A percentile compares a stretch with the other conserved stretches of the same genome.
These are phyloP conservation scores for Epinephelus lanceolatus DNA, from an alignment of 2,113 vertebrate species.

Conservation along the genomic window DNA sequence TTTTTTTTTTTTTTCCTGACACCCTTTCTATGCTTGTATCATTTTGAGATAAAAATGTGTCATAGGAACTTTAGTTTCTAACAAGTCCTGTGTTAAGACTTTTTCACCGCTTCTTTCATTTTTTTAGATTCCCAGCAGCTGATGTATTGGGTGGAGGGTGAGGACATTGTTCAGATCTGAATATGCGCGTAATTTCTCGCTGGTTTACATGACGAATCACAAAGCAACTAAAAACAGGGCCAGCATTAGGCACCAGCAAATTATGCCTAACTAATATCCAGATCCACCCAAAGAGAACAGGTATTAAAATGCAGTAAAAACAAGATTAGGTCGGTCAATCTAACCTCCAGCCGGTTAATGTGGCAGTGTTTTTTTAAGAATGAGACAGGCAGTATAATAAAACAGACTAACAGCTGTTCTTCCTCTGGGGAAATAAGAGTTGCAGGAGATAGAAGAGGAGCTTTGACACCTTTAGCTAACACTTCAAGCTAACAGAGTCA, in stretches of 20 bases:
- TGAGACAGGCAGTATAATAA: constrained; percentile 18
- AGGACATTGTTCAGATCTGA: not conserved
- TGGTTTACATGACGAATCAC: not conserved
- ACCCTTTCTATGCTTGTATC: not conserved
- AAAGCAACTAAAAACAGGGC: not conserved
- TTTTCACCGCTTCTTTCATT: not conserved
- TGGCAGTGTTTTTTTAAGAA: constrained; percentile 3
- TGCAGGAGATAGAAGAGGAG: constrained; percentile 23
- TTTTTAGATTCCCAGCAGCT: not conserved
- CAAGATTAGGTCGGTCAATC: constrained; percentile 26
- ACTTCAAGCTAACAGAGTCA: constrained; percentile 32
- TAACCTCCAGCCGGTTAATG: constrained; percentile 10
- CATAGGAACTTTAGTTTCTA: not conserved
- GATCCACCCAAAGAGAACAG: constrained; percentile 11
- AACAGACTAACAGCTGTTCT: constrained; percentile 3
- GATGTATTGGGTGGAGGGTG: not conserved
- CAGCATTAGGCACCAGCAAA: not conserved
- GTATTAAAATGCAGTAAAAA: constrained; percentile 40
- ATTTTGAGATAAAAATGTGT: not conserved
- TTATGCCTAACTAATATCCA: constrained; percentile 4
- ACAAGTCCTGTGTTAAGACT: no score
- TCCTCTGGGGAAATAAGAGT: constrained; percentile 45
- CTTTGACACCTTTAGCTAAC: constrained; percentile 30
- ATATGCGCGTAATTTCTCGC: no score
- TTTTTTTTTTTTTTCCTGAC: not conserved